phyloP scores from a whole-genome alignment of 2,113 vertebrate species.

The Macquaria australasica region DNA sequence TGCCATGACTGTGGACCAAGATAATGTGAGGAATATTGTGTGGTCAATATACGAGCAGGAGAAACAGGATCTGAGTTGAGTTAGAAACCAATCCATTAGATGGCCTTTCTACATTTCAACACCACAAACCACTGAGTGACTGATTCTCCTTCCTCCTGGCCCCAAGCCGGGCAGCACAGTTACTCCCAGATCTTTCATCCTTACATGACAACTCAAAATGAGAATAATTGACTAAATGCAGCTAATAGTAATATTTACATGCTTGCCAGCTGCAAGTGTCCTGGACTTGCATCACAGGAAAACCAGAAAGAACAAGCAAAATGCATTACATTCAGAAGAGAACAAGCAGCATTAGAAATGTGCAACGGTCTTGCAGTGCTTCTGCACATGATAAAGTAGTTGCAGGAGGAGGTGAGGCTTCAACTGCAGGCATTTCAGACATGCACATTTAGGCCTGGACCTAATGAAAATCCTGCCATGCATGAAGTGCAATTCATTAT shows the following conservation, averaged over 20 bases:
- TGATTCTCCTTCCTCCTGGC: not conserved
- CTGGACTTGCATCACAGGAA: not conserved
- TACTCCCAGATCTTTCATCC: not conserved
- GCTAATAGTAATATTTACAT: not conserved
- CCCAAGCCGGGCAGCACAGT: not conserved
- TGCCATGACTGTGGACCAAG: no score
- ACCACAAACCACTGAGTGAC: slow-evolving; percentile 27
- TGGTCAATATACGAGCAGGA: not conserved
- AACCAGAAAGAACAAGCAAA: not conserved
- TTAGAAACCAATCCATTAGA: slow-evolving; percentile 19
- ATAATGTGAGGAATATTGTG: not conserved
- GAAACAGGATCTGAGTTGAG: not conserved
- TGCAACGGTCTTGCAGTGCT: not conserved
- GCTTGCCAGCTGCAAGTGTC: not conserved
- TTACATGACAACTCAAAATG: not conserved
- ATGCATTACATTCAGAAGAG: not conserved
- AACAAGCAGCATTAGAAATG: not conserved
- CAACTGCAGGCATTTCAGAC: not conserved
- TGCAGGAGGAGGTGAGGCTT: not conserved
- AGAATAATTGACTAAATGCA: not conserved
- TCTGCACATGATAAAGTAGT: not conserved
- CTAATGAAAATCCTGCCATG: not conserved
- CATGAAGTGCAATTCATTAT: not conserved
- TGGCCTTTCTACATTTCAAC: slow-evolving; percentile 9
- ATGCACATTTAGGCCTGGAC: not conserved